phyloP scores from a whole-genome alignment of 2,797 vertebrate species.

The Manis pentadactyla region DNA sequence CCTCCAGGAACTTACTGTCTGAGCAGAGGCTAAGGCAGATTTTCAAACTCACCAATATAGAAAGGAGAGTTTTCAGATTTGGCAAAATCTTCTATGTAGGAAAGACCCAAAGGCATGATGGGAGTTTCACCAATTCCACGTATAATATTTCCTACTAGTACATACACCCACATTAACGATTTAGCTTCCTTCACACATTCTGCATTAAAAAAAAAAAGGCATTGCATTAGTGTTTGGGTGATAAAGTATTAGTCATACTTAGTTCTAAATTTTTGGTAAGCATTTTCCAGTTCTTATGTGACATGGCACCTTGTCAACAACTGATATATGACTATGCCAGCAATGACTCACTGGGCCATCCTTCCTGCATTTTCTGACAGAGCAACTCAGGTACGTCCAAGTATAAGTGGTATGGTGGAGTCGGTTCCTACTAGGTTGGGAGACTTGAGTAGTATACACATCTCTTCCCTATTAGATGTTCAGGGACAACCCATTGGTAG shows the following conservation, averaged over 20 bases:
- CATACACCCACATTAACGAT: constrained; percentile 95
- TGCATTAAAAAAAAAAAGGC: constrained; percentile 75
- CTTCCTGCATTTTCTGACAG: neutral
- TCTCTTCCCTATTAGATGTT: neutral
- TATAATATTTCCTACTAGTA: constrained; percentile 94
- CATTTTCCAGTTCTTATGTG: neutral
- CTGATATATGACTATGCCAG: neutral
- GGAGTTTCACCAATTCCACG: constrained; percentile 97
- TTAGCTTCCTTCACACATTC: constrained; percentile 90
- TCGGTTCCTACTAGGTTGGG: neutral
- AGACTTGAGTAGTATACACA: neutral
- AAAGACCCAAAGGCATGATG: constrained; percentile 94
- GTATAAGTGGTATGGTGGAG: neutral
- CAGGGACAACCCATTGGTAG: neutral
- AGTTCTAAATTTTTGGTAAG: neutral
- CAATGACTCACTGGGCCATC: neutral
- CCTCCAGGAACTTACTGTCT: neutral
- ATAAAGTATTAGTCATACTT: neutral
- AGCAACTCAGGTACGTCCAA: neutral
- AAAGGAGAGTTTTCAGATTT: constrained; percentile 94
- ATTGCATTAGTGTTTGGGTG: neutral
- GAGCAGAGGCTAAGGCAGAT: neutral
- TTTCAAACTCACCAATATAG: constrained; percentile 92
- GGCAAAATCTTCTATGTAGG: constrained; percentile 96
- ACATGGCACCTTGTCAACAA: neutral